A percentile compares a stretch with the other conserved stretches of the same genome.
Conservation (phyloP, 2,113 vertebrate species). For the Pollimyrus isidori region DNA sequence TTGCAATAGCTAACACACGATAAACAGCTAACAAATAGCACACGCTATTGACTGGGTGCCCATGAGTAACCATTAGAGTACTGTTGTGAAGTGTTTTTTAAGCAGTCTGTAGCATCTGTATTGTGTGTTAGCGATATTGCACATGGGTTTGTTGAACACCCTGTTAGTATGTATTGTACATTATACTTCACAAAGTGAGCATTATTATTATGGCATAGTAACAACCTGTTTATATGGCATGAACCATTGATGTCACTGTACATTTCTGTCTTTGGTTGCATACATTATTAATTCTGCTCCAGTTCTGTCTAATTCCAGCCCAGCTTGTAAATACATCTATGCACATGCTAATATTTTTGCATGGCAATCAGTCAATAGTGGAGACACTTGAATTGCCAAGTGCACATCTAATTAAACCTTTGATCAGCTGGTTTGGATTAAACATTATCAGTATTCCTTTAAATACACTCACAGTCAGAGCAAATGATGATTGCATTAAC, state of each 20-base stretch:
- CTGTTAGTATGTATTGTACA: too few species aligned
- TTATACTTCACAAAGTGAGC: too few species aligned
- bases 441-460: constrained; percentile 28
- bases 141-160: too few species aligned
- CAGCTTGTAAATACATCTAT: not conserved
- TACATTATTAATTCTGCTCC: not conserved
- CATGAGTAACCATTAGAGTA: too few species aligned
- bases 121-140: too few species aligned
- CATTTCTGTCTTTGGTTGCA: not conserved
- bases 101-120: too few species aligned
- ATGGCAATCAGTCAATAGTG: not conserved
- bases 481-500: constrained; percentile 9
- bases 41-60: too few species aligned
- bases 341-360: not conserved
- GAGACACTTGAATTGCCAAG: not conserved
- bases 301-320: not conserved
- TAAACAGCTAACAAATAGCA: too few species aligned
- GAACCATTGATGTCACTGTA: not conserved
- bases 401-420: constrained; percentile 22
- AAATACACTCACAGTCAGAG: constrained; percentile 21
- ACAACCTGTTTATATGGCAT: too few species aligned
- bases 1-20: too few species aligned
- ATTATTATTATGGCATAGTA: too few species aligned
- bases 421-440: constrained; percentile 23
- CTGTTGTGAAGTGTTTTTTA: too few species aligned